Base-by-base conservation (phyloP, 1,140 invertebrate genomes). In the Acromyrmex charruanus region DNA sequence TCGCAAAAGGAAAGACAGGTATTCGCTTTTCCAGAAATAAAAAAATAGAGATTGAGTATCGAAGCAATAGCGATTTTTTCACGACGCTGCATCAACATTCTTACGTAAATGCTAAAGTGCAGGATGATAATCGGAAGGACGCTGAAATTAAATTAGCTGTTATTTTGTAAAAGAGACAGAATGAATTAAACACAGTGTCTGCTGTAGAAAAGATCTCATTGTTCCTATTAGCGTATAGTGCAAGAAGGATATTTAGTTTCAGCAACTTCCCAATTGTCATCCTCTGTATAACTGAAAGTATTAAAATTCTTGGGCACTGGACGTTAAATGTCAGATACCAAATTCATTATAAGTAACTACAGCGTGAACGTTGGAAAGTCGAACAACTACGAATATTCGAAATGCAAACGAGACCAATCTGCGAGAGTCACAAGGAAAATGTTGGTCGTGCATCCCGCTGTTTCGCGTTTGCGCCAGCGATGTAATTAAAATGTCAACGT, bases 401-500 rank as follows among this genome's bases (percentile, higher is more conserved):
- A 51, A 72, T 66, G 49, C 68, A 74, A 71, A 82, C 28, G 28
- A 31, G n/a, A 58, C 39, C 53, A 21, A 59, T 74, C 53, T 39
- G 12, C 44, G 12, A 25, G 51, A 72, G 66, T 39, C 49, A 44
- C 49, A 18, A 18, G 35, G 49, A 82, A 59, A 59, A 59, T 59
- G 79, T 44, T 49, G 66, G 66, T 21, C 55, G 69, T 68, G 49
- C 77, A 82, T 72, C 68, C 69, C 44, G 51, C 44, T n/a, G 63
- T 58, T 16, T 16, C 65, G 68, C 55, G 68, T 81, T 71, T 74
- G 69, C 39, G 25, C 25, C 39, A 7, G 68, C 79, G n/a, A 82
- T 74, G 80, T 84, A 84, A 84, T 84, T 84, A 84, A 84, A 75
- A 84, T 51, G 69, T 84, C 80, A 84, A 84, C 80, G 80, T 61